These are phyloP conservation scores for Gymnodraco acuticeps DNA, from an alignment of 2,797 vertebrate species.

Conservation along the genomic window DNA sequence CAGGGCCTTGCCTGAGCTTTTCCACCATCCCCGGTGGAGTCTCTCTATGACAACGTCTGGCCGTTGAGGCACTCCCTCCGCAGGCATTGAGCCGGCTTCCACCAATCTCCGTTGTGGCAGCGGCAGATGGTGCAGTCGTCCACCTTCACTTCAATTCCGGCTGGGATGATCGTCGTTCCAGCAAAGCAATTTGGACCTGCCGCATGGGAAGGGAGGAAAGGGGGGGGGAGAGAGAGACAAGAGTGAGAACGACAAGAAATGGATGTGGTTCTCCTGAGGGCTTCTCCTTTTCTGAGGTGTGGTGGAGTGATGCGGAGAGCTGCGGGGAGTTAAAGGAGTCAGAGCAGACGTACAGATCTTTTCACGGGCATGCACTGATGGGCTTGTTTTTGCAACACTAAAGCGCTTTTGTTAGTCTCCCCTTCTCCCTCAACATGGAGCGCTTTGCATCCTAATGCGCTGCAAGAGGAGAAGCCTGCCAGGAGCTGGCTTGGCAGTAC, in stretches of 20 bases:
- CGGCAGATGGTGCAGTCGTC: constrained; percentile 99
- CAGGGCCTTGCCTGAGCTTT: constrained; percentile 76
- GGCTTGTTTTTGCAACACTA: constrained; percentile 88
- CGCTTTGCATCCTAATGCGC: constrained; percentile 86
- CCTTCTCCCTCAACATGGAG: constrained; percentile 81
- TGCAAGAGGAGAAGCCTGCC: constrained; percentile 78
- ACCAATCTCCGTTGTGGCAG: constrained; percentile 99
- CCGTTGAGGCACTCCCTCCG: constrained; percentile 98
- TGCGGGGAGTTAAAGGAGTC: constrained; percentile 77
- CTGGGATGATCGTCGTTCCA: constrained; percentile 98
- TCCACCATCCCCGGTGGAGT: constrained; percentile 64
- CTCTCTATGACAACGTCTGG: constrained; percentile 91
- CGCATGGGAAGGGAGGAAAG: constrained; percentile 64
- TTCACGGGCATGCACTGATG: constrained; percentile 85
- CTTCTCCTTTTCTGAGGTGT: constrained; percentile 67
- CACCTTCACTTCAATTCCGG: constrained; percentile 99
- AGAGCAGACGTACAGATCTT: constrained; percentile 83
- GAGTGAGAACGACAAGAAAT: constrained; percentile 70
- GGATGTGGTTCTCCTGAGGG: constrained; percentile 75
- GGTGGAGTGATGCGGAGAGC: constrained; percentile 74
- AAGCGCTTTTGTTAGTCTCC: constrained; percentile 86
- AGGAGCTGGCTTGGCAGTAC: constrained; percentile 78
- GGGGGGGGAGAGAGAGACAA: constrained; percentile 45
- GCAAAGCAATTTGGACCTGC: constrained; percentile 99
- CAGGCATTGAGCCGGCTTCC: constrained; percentile 98